phyloP scores from a whole-genome alignment of 2,113 vertebrate species.

The Cricetomys ansorgei region DNA sequence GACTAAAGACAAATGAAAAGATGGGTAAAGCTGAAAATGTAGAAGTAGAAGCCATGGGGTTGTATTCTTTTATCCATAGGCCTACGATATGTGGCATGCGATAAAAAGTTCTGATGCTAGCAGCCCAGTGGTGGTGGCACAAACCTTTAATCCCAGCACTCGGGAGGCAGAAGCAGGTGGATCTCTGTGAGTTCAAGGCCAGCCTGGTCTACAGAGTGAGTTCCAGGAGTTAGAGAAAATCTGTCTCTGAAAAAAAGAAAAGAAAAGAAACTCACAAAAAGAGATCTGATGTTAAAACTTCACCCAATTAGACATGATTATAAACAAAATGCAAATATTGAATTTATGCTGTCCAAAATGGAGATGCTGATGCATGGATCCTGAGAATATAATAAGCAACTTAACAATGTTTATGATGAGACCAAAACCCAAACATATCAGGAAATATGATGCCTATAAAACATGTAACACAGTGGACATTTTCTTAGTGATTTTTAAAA shows the following conservation, averaged over 20 bases:
- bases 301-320: not conserved
- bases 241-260: too few species aligned
- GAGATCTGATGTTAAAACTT: not conserved
- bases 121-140: too few species aligned
- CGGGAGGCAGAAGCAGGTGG: too few species aligned
- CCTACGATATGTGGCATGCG: not conserved
- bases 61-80: not conserved
- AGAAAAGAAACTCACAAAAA: too few species aligned
- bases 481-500: not conserved
- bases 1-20: not conserved
- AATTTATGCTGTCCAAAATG: not conserved
- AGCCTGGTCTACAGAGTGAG: too few species aligned
- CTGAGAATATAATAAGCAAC: not conserved
- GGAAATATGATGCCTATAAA: not conserved
- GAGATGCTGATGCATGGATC: not conserved
- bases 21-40: not conserved
- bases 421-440: not conserved
- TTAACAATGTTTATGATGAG: not conserved
- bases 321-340: not conserved
- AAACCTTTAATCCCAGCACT: too few species aligned
- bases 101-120: too few species aligned
- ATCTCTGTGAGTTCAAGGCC: too few species aligned
- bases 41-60: not conserved
- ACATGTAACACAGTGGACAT: not conserved
- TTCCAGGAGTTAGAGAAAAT: too few species aligned